Conservation (phyloP, 2,888 invertebrate genomes). For the Kuschelorhynchus macadamiae region DNA sequence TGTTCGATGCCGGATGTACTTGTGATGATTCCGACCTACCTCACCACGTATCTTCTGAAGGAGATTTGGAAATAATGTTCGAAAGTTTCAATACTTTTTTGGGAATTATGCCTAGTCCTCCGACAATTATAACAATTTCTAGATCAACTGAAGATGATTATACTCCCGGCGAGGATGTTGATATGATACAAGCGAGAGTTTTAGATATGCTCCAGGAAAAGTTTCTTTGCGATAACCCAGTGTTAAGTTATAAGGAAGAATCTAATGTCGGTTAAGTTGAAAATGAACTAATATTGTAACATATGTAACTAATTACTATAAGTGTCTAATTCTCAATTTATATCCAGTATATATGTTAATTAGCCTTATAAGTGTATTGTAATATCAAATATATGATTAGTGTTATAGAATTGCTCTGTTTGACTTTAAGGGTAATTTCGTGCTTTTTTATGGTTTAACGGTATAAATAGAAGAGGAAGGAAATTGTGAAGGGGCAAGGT, state of each 20-base stretch:
- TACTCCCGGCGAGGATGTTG: slow-evolving; percentile 87
- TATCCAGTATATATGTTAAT: too few species aligned
- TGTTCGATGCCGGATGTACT: slow-evolving; percentile 91
- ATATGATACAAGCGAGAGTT: slow-evolving; percentile 81
- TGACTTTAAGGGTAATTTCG: too few species aligned
- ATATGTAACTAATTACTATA: too few species aligned
- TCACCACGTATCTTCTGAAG: slow-evolving; percentile 81
- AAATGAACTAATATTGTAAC: too few species aligned
- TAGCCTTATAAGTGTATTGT: too few species aligned
- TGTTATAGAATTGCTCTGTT: too few species aligned
- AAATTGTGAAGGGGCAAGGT: too few species aligned
- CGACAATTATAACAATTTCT: slow-evolving; percentile 84
- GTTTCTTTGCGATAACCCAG: slow-evolving; percentile 68
- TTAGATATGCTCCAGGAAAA: slow-evolving; percentile 72
- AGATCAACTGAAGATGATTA: slow-evolving; percentile 91
- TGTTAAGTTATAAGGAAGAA: slow-evolving; percentile 23
- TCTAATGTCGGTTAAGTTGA: too few species aligned
- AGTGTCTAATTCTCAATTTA: too few species aligned
- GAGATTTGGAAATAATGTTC: slow-evolving; percentile 78
- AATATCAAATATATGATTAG: too few species aligned
- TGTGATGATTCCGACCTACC: slow-evolving; percentile 89
- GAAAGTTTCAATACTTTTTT: slow-evolving; percentile 75
- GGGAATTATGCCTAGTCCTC: slow-evolving; percentile 73
- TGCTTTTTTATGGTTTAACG: too few species aligned
- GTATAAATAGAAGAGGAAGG: too few species aligned